Evolutionary conservation across 1,140 invertebrate genomes (phyloP).

Genomic region (Wasmannia auropunctata): DNA sequence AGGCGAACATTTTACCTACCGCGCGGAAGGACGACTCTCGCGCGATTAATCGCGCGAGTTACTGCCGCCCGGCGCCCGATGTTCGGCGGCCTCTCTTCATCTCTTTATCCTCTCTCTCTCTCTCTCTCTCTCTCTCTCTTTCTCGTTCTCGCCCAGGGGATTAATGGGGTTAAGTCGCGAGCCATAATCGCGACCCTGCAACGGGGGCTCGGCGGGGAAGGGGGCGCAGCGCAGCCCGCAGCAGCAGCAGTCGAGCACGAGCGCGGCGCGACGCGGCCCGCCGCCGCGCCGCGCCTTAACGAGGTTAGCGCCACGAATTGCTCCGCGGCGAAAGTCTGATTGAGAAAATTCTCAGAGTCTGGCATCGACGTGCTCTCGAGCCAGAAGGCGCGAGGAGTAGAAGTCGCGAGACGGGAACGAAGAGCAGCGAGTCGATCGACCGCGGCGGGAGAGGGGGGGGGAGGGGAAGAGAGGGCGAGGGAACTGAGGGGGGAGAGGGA

Average conservation of each 20-base stretch:
- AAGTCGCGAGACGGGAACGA: slow-evolving; percentile 23
- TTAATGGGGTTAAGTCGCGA: slow-evolving; percentile 59
- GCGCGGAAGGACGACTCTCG: neutral
- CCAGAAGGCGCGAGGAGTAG: neutral
- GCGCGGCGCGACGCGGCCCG: slow-evolving; percentile 54
- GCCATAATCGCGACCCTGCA: slow-evolving; percentile 37
- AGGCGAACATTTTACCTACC: neutral
- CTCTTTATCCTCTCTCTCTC: neutral
- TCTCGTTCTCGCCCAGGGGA: neutral
- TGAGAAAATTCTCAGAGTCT: slow-evolving; percentile 79
- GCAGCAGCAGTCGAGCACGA: slow-evolving; percentile 25
- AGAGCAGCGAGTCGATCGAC: neutral
- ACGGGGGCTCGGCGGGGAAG: slow-evolving; percentile 21
- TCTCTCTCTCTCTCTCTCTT: too few species aligned
- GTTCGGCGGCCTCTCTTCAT: neutral
- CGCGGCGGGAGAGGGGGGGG: neutral
- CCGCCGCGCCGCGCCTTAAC: slow-evolving; percentile 74
- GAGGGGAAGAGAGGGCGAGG: too few species aligned
- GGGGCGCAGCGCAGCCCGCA: slow-evolving; percentile 33
- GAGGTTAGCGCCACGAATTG: slow-evolving; percentile 82
- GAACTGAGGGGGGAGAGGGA: neutral
- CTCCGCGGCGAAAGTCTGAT: slow-evolving; percentile 82
- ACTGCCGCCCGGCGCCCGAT: neutral
- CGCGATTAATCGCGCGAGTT: neutral
- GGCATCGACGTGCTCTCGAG: slow-evolving; percentile 35